These are phyloP conservation scores for Mohoua ochrocephala DNA, from an alignment of 2,113 vertebrate genomes.

Conservation along the genomic window DNA sequence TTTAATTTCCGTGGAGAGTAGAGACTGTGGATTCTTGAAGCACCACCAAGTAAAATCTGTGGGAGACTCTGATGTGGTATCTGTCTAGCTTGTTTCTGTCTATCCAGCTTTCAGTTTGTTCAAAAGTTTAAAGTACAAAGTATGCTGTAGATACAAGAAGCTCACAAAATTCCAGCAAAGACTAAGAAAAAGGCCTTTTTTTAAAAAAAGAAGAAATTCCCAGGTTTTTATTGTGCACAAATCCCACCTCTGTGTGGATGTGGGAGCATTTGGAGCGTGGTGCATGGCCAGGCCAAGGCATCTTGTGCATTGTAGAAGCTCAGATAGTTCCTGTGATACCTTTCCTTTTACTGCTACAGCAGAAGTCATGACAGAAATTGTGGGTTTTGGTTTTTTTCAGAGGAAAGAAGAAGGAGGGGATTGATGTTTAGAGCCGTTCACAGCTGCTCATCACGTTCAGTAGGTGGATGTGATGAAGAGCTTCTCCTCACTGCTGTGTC, in stretches of 20 bases:
- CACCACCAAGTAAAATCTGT: background rate
- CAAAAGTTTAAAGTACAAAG: background rate
- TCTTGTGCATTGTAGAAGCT: background rate
- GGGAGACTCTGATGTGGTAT: background rate
- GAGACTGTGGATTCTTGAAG: background rate
- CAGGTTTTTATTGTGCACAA: background rate
- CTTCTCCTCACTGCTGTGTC: background rate
- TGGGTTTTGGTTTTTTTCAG: background rate
- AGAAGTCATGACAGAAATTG: background rate
- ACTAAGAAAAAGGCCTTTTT: background rate
- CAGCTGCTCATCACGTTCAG: background rate
- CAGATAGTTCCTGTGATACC: fast-evolving
- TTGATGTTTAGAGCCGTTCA: background rate
- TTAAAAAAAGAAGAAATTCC: background rate
- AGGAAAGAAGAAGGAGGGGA: fast-evolving
- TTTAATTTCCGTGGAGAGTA: background rate
- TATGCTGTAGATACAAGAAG: background rate
- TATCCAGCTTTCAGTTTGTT: background rate
- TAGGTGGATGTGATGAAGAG: background rate
- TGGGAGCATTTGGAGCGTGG: background rate
- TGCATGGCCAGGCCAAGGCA: no score
- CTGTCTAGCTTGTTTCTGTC: background rate
- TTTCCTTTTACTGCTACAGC: background rate
- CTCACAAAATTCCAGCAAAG: background rate
- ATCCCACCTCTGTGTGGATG: fast-evolving